Evolutionary conservation across 2,113 vertebrate species (phyloP).

Genomic region (Antechinus stuartii): DNA sequence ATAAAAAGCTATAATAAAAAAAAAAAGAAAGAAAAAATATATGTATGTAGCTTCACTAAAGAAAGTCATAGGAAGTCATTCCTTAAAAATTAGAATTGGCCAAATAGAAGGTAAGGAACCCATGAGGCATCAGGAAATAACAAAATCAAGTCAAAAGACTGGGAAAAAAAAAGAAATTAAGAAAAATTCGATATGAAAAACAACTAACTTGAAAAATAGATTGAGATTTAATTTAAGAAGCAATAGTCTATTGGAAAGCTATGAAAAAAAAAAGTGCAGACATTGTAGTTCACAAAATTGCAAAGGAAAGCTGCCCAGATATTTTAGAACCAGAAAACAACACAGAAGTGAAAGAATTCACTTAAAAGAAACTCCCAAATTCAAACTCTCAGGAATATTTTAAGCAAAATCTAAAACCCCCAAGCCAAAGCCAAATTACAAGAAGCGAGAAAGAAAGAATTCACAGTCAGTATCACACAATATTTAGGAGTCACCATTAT

Average conservation of each 20-base stretch:
- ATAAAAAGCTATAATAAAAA: too few species aligned
- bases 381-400: not conserved
- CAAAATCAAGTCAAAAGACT: too few species aligned
- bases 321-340: not conserved
- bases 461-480: not conserved
- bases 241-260: not conserved
- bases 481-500: not conserved
- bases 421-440: not conserved
- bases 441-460: not conserved
- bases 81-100: too few species aligned
- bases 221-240: not conserved
- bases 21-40: too few species aligned
- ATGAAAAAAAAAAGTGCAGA: not conserved
- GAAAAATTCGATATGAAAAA: too few species aligned
- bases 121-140: too few species aligned
- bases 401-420: not conserved
- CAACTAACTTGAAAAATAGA: not conserved
- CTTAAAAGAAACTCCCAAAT: not conserved
- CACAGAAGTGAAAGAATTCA: not conserved
- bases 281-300: not conserved
- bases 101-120: too few species aligned
- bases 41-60: too few species aligned
- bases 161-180: too few species aligned
- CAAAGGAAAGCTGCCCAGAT: not conserved
- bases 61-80: too few species aligned